phyloP scores from a whole-genome alignment of 2,797 vertebrate species.

The Melanotaenia nigrans region DNA sequence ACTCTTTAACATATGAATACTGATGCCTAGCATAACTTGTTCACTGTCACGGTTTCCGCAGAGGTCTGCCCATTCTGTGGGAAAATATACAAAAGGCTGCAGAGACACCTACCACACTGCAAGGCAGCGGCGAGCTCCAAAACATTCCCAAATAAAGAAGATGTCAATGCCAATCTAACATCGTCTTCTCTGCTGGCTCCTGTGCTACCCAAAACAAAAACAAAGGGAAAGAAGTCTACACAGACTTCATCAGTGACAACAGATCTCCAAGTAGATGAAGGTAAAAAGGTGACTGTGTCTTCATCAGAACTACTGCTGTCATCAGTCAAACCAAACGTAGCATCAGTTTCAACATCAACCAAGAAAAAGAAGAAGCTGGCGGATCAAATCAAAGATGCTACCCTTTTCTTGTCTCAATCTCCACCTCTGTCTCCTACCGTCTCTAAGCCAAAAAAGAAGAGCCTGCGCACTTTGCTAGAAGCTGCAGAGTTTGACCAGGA shows the following conservation, averaged over 20 bases:
- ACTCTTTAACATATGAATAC: neutral
- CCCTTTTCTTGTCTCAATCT: neutral
- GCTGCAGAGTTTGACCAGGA: slow-evolving; percentile 51
- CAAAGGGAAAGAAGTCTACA: slow-evolving; percentile 14
- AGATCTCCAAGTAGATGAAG: slow-evolving; percentile 16
- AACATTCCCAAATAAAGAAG: slow-evolving; percentile 20
- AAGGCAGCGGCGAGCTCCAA: slow-evolving; percentile 65
- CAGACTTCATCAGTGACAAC: neutral
- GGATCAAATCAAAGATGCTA: slow-evolving; percentile 33
- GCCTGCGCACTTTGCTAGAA: slow-evolving; percentile 50
- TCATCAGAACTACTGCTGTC: neutral
- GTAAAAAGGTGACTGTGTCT: neutral
- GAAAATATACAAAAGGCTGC: slow-evolving; percentile 88
- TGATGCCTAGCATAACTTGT: neutral
- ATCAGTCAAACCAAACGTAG: neutral
- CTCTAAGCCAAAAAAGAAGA: slow-evolving; percentile 57
- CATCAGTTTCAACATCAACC: slow-evolving; percentile 7
- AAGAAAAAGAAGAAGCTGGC: slow-evolving; percentile 63
- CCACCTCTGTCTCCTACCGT: slow-evolving; percentile 1
- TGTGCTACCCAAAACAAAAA: neutral
- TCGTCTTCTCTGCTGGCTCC: neutral
- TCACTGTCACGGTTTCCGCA: slow-evolving; percentile 18
- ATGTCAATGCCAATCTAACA: slow-evolving; percentile 6
- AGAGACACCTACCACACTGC: slow-evolving; percentile 89
- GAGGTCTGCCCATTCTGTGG: slow-evolving; percentile 89